Evolutionary conservation across 2,888 invertebrate species (phyloP).

Genomic region (Zygogramma bicolorata): DNA sequence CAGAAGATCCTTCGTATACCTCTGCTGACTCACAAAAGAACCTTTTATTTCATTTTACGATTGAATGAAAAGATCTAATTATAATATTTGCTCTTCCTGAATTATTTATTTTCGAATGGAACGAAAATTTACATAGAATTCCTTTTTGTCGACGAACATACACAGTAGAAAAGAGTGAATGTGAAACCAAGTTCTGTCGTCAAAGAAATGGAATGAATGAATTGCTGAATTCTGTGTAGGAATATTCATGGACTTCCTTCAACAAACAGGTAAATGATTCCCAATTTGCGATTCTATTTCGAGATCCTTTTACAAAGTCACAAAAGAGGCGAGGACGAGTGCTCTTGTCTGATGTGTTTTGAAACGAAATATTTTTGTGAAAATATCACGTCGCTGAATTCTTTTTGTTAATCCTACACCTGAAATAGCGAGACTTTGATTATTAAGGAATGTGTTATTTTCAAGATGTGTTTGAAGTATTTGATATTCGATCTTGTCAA

Average conservation of each 20-base stretch:
- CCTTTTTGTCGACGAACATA: not conserved
- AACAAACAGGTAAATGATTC: conserved; percentile 28
- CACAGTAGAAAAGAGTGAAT: conserved; percentile 14
- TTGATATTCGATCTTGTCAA: too few species aligned
- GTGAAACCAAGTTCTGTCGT: conserved; percentile 29
- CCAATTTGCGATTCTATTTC: conserved; percentile 35
- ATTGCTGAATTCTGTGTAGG: conserved; percentile 35
- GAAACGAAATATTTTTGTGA: conserved; percentile 41
- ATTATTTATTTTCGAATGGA: conserved; percentile 37
- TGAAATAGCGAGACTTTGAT: conserved; percentile 14
- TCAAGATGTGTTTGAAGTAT: too few species aligned
- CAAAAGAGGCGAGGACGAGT: not conserved
- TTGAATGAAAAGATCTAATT: conserved; percentile 15
- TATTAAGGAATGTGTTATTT: not conserved
- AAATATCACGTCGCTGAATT: conserved; percentile 33
- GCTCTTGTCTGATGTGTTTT: conserved; percentile 19
- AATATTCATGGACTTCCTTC: not conserved
- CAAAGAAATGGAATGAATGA: conserved; percentile 49
- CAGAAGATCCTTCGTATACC: not conserved
- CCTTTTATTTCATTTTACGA: conserved; percentile 3
- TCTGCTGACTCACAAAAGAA: not conserved
- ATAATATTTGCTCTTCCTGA: conserved; percentile 18
- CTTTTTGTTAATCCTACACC: conserved; percentile 34
- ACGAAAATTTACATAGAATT: conserved; percentile 41
- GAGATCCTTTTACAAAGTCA: not conserved